Evolutionary conservation across 2,888 invertebrate species (phyloP).

Genomic region (Drosophila ustulata): DNA sequence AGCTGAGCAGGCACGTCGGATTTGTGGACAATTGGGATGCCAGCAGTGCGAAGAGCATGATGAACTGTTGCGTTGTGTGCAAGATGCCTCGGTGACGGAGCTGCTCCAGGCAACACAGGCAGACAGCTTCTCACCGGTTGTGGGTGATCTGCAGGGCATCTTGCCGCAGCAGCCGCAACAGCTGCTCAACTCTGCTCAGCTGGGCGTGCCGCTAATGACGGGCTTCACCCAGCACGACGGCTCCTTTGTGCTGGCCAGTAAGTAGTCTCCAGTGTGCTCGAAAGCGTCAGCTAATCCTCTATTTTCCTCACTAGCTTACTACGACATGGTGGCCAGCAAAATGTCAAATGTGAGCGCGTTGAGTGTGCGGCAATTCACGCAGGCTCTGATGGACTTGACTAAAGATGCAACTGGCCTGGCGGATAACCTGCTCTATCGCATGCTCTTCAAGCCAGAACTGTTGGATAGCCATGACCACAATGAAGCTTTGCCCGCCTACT

Average conservation of each 20-base stretch:
- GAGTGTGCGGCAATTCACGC: conserved; percentile 70
- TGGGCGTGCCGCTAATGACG: conserved; percentile 83
- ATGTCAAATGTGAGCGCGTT: conserved; percentile 53
- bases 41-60: conserved; percentile 36
- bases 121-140: conserved; percentile 71
- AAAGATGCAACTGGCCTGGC: conserved; percentile 69
- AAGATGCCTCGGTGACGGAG: conserved; percentile 38
- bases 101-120: conserved; percentile 45
- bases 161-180: conserved; percentile 67
- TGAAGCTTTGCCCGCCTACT: conserved; percentile 85
- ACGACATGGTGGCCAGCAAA: conserved; percentile 48
- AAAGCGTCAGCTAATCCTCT: not conserved
- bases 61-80: conserved; percentile 46
- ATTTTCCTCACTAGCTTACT: conserved; percentile 46
- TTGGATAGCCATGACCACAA: conserved; percentile 84
- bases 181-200: conserved; percentile 68
- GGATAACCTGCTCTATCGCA: conserved; percentile 83
- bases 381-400: conserved; percentile 54
- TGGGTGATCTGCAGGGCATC: conserved; percentile 70
- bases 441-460: conserved; percentile 83
- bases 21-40: conserved; percentile 57
- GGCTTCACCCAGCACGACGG: conserved; percentile 86
- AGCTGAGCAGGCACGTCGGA: conserved; percentile 63
- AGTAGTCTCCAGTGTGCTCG: conserved; percentile 24
- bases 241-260: conserved; percentile 85